These are phyloP conservation scores for Rhimphoctona megacephalus DNA, from an alignment of 2,888 invertebrate genomes.

Conservation along the genomic window DNA sequence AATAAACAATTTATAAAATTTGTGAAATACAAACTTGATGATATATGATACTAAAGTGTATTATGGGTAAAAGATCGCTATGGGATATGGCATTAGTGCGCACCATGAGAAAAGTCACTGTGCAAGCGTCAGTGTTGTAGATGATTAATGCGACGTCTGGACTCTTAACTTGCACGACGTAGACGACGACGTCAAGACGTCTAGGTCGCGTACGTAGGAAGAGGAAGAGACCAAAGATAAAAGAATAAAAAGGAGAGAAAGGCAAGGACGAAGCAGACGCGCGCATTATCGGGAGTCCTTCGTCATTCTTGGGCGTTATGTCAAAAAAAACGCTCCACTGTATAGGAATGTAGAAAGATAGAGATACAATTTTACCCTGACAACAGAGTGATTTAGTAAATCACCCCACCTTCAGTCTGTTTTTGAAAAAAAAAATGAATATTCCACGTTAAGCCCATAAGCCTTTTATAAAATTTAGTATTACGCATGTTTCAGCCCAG, in stretches of 20 bases:
- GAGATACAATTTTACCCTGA: constrained; percentile 32
- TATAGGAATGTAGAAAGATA: constrained; percentile 33
- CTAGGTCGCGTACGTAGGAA: constrained; percentile 47
- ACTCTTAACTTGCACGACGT: constrained; percentile 67
- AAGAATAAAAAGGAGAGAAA: constrained; percentile 33
- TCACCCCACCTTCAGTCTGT: background rate
- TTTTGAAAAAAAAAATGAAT: background rate
- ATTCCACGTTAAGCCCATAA: background rate
- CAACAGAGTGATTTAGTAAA: constrained; percentile 39
- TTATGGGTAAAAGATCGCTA: constrained; percentile 45
- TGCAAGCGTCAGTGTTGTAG: constrained; percentile 58
- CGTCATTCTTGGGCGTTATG: constrained; percentile 66
- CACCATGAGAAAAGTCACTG: constrained; percentile 47
- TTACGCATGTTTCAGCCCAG: too few relatives aligned
- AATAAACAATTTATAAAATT: background rate
- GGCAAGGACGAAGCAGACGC: constrained; percentile 48
- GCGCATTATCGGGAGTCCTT: constrained; percentile 70
- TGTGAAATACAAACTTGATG: background rate
- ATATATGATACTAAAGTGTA: constrained; percentile 12
- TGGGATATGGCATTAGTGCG: constrained; percentile 12
- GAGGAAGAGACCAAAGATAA: constrained; percentile 37
- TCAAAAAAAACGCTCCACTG: constrained; percentile 35
- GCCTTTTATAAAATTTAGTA: background rate
- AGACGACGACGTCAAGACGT: constrained; percentile 61
- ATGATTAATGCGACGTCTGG: constrained; percentile 71